Evolutionary conservation across 2,888 invertebrate genomes (phyloP).

Genomic region (Aethes cnicana): DNA sequence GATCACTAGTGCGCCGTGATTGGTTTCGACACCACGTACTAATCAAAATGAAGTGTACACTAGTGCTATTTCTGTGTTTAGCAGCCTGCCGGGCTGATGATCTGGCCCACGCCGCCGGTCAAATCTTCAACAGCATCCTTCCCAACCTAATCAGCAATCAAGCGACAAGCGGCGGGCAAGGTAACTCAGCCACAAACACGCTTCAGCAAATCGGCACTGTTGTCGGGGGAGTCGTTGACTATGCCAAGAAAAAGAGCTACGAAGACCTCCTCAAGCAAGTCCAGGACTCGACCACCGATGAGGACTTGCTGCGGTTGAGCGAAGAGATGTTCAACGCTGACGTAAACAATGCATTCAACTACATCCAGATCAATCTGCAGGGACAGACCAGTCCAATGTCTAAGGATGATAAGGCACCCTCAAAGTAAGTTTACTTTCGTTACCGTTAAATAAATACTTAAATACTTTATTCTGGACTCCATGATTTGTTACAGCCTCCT

Average conservation of each 20-base stretch:
- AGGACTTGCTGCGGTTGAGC: conserved; percentile 85
- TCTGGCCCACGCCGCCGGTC: conserved; percentile 68
- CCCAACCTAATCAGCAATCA: conserved; percentile 68
- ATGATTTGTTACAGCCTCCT: conserved; percentile 81
- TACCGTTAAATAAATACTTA: not conserved
- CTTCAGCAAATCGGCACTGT: conserved; percentile 72
- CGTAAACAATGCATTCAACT: conserved; percentile 87
- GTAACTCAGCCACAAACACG: conserved; percentile 68
- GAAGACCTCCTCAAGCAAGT: conserved; percentile 69
- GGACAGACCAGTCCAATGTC: conserved; percentile 88
- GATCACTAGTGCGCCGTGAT: conserved; percentile 75
- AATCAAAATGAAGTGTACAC: conserved; percentile 60
- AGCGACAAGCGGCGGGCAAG: conserved; percentile 65
- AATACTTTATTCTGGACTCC: not conserved
- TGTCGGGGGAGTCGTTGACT: conserved; percentile 75
- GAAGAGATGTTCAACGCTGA: conserved; percentile 89
- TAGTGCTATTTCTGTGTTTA: conserved; percentile 55
- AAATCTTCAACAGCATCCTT: conserved; percentile 72
- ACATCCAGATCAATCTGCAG: conserved; percentile 88
- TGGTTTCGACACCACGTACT: conserved; percentile 64
- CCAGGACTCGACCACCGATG: conserved; percentile 83
- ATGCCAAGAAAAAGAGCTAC: conserved; percentile 75
- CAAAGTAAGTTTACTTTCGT: conserved; percentile 86
- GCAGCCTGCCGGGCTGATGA: conserved; percentile 63
- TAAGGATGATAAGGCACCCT: conserved; percentile 86